Percentiles rank a stretch among this genome's conserved stretches.
Conservation (phyloP, 2,888 invertebrate genomes). For the Lasioglossum calceatum region DNA sequence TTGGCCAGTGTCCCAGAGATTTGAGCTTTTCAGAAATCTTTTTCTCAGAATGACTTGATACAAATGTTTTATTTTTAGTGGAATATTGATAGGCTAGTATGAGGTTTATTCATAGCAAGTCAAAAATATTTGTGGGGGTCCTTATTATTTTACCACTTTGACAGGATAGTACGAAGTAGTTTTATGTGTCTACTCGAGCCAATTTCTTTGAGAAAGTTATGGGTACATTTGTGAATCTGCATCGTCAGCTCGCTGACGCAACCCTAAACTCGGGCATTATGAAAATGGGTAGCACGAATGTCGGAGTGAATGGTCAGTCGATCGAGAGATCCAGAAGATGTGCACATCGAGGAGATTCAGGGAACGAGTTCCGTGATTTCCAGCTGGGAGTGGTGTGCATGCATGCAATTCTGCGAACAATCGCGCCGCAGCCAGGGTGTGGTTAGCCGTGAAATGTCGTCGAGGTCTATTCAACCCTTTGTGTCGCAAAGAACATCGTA, state of each 20-base stretch:
- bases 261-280: neutral
- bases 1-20: no score
- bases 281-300: neutral
- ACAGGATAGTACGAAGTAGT: no score
- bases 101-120: neutral
- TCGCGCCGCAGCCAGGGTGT: constrained; percentile 48
- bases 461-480: constrained; percentile 61
- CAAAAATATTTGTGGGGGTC: neutral
- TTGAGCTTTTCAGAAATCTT: no score
- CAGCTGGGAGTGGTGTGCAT: constrained; percentile 47
- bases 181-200: neutral
- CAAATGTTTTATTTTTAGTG: neutral
- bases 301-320: neutral
- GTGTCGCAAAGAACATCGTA: constrained; percentile 23
- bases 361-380: constrained; percentile 20
- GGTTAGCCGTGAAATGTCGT: constrained; percentile 64
- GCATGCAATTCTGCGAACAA: constrained; percentile 42
- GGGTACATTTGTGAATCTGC: neutral
- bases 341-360: neutral
- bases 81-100: neutral
- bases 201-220: neutral
- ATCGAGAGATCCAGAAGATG: constrained; percentile 13
- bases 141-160: neutral
- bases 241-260: neutral
- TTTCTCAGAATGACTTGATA: neutral